Evolutionary conservation across 2,797 vertebrate genomes (phyloP).

Genomic region (Helostoma temminkii): DNA sequence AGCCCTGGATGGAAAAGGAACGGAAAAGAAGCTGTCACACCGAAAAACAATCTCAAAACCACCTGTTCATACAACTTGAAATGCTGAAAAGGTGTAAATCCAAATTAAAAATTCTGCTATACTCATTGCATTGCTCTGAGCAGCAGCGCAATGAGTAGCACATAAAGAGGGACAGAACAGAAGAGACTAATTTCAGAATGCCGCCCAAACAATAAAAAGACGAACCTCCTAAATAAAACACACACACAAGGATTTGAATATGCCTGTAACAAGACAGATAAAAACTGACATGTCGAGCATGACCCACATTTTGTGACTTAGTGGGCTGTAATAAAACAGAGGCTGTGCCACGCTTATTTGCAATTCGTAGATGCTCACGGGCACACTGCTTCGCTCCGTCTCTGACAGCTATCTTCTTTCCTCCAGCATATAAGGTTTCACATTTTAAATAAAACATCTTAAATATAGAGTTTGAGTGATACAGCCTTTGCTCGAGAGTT

Average conservation of each 20-base stretch:
- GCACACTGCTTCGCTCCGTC: constrained; percentile 45
- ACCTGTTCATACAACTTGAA: constrained; percentile 7
- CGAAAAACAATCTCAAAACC: neutral
- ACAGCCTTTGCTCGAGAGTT: constrained; percentile 36
- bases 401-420: constrained; percentile 77
- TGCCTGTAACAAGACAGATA: constrained; percentile 42
- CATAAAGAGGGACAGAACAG: constrained; percentile 1
- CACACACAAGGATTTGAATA: constrained; percentile 42
- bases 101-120: constrained; percentile 21
- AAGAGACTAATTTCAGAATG: constrained; percentile 2
- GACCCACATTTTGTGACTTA: constrained; percentile 64
- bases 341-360: constrained; percentile 50
- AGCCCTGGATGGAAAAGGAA: constrained; percentile 84
- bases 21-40: constrained; percentile 42
- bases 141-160: no score
- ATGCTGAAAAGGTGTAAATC: constrained; percentile 5
- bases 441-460: constrained; percentile 88
- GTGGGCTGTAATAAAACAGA: constrained; percentile 54
- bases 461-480: constrained; percentile 74
- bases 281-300: constrained; percentile 54
- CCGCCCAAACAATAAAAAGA: constrained; percentile 35
- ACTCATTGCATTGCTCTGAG: constrained; percentile 11
- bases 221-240: constrained; percentile 17
- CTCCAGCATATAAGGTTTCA: constrained; percentile 73
- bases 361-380: constrained; percentile 31